phyloP scores from a whole-genome alignment of 2,113 vertebrate genomes.

The Paradoxurus hermaphroditus region DNA sequence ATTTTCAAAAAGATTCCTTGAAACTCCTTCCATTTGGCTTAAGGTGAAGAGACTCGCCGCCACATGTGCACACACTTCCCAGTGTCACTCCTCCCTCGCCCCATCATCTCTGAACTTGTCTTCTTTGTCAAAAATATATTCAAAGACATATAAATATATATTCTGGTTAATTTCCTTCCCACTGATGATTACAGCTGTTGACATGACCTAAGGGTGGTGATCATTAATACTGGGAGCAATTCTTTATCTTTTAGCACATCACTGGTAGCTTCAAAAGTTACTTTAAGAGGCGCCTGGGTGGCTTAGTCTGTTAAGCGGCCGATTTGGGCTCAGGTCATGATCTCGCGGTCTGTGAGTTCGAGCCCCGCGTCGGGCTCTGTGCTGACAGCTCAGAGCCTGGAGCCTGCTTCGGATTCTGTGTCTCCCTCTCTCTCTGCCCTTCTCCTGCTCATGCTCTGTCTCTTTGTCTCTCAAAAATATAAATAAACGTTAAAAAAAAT shows the following conservation, averaged over 20 bases:
- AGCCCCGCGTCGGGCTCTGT: no score
- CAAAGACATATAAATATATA: background rate
- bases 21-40: background rate
- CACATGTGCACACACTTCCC: background rate
- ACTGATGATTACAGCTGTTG: background rate
- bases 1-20: background rate
- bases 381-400: no score
- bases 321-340: no score
- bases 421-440: no score
- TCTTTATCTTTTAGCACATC: background rate
- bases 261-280: background rate
- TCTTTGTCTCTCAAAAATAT: no score
- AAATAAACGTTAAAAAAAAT: no score
- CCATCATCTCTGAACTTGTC: background rate
- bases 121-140: background rate
- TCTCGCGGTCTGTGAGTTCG: no score
- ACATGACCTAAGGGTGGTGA: background rate
- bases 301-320: no score
- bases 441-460: no score
- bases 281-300: no score
- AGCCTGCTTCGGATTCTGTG: no score
- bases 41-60: background rate
- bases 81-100: rapidly evolving
- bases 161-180: background rate
- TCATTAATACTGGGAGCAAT: background rate